These are phyloP conservation scores for Eupithecia centaureata DNA, from an alignment of 2,888 invertebrate species.

Conservation along the genomic window DNA sequence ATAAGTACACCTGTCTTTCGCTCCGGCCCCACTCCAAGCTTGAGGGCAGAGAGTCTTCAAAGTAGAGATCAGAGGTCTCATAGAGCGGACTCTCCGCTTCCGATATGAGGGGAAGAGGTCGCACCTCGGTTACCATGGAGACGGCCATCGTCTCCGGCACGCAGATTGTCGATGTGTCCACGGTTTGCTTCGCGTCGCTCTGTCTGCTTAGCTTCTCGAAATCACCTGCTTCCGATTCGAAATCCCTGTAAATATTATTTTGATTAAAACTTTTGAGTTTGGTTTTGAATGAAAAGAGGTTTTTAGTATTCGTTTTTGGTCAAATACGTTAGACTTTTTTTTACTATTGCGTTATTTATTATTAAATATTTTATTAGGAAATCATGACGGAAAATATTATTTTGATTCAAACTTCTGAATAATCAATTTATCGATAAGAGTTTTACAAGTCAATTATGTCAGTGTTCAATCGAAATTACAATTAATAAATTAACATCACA, in stretches of 20 bases:
- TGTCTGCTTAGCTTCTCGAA: slow-evolving; percentile 90
- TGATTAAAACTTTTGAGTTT: no score
- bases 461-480: no score
- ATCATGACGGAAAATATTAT: no score
- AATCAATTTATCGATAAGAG: no score
- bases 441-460: no score
- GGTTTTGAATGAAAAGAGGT: no score
- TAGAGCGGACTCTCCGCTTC: slow-evolving; percentile 56
- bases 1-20: slow-evolving; percentile 74
- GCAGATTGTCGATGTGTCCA: slow-evolving; percentile 72
- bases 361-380: no score
- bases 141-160: slow-evolving; percentile 79
- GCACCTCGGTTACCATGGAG: slow-evolving; percentile 85
- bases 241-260: slow-evolving; percentile 86
- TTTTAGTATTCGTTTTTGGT: no score
- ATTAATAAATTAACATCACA: no score
- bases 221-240: slow-evolving; percentile 92
- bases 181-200: slow-evolving; percentile 75
- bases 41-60: slow-evolving; percentile 94
- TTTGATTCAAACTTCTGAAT: no score
- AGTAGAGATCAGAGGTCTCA: slow-evolving; percentile 92
- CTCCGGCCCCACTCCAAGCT: slow-evolving; percentile 89
- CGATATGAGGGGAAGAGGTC: slow-evolving; percentile 62
- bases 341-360: no score
- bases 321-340: no score